Conservation (phyloP, 2,888 invertebrate species). For the Bedellia somnulentella region DNA sequence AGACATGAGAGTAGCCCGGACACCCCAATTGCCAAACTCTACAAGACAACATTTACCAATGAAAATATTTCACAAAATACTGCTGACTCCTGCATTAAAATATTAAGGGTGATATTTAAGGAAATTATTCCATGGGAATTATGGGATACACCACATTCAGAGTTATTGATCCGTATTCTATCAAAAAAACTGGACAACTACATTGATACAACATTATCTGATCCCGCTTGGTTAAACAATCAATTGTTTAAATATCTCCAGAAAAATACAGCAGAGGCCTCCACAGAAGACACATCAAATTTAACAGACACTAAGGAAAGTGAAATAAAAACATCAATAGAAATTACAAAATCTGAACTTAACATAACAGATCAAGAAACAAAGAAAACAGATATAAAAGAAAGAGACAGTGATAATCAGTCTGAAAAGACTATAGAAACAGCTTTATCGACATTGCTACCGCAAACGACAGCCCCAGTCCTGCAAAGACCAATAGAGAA, state of each 20-base stretch:
- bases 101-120: slow-evolving; percentile 60
- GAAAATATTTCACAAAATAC: too few species aligned
- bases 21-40: slow-evolving; percentile 43
- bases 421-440: slow-evolving; percentile 16
- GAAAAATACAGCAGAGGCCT: slow-evolving; percentile 9
- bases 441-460: slow-evolving; percentile 16
- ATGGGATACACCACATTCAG: slow-evolving; percentile 68
- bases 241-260: slow-evolving; percentile 27
- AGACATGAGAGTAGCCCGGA: slow-evolving; percentile 47
- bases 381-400: slow-evolving; percentile 1
- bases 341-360: slow-evolving; percentile 5
- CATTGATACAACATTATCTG: slow-evolving; percentile 42
- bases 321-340: slow-evolving; percentile 1
- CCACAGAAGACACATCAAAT: background rate
- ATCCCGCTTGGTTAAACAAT: slow-evolving; percentile 54
- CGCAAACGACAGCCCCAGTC: slow-evolving; percentile 18
- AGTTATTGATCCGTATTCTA: slow-evolving; percentile 62
- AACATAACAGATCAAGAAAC: too few species aligned
- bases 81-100: slow-evolving; percentile 61
- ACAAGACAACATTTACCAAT: slow-evolving; percentile 42
- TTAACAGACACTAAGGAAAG: slow-evolving; percentile 1
- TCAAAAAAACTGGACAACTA: slow-evolving; percentile 59
- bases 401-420: slow-evolving; percentile 5
- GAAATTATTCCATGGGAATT: slow-evolving; percentile 69
- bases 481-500: slow-evolving; percentile 17